phyloP scores from a whole-genome alignment of 2,113 vertebrate species.

The Phoenicopterus ruber region DNA sequence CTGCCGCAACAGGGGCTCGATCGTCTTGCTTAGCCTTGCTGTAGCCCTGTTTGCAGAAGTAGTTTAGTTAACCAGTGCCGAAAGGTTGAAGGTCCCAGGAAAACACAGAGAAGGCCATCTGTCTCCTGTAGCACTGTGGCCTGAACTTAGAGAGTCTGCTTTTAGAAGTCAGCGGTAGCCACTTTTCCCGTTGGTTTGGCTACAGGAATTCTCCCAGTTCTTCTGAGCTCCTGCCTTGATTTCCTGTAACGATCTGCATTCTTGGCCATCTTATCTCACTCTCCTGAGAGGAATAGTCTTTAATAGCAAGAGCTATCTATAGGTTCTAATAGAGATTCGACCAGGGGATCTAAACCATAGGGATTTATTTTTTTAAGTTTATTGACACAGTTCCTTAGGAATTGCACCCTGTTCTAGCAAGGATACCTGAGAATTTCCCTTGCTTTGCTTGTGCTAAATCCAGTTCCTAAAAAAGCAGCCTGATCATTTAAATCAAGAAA shows the following conservation, averaged over 20 bases:
- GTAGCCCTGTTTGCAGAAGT: neutral
- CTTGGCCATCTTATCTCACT: neutral
- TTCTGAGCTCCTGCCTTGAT: neutral
- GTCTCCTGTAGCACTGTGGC: neutral
- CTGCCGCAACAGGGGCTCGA: fast-evolving
- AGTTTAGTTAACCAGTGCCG: neutral
- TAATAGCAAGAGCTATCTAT: neutral
- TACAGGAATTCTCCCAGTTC: neutral
- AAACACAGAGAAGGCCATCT: neutral
- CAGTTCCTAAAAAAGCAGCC: neutral
- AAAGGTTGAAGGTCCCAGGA: neutral
- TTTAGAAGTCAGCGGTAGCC: neutral
- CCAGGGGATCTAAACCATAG: neutral
- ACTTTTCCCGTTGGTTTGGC: neutral
- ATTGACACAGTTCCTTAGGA: neutral
- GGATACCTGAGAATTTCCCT: neutral
- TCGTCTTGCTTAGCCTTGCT: neutral
- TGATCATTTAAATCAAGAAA: neutral
- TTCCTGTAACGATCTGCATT: neutral
- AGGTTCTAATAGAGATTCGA: neutral
- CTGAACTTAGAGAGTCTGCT: neutral
- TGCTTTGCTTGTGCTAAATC: neutral
- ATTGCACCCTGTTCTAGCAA: neutral
- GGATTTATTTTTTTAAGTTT: neutral
- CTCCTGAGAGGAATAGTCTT: neutral